Conservation (phyloP, 2,797 vertebrate genomes). For the Botia almorhae region DNA sequence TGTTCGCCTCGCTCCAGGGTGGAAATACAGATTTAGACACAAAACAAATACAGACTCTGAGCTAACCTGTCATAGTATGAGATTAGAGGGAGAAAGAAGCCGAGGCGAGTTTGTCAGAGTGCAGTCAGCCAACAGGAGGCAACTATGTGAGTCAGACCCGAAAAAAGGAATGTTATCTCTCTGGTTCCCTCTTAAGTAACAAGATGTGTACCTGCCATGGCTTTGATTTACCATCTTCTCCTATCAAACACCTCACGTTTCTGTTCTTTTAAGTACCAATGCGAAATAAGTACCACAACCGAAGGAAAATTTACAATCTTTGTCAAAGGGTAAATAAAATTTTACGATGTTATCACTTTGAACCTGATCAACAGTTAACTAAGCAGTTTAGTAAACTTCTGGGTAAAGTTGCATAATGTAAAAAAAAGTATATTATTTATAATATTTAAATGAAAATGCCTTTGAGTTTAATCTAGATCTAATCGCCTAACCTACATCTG, state of each 20-base stretch:
- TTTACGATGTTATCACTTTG: background rate
- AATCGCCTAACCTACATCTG: background rate
- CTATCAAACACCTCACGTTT: constrained; percentile 53
- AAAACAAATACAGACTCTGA: constrained; percentile 76
- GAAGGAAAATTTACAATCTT: background rate
- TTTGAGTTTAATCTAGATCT: background rate
- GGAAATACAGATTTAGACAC: constrained; percentile 71
- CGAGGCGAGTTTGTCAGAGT: constrained; percentile 74
- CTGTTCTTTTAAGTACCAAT: constrained; percentile 48
- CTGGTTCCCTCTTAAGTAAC: constrained; percentile 61
- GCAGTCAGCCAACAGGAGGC: constrained; percentile 68
- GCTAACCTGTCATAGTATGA: constrained; percentile 75
- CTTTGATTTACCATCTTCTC: constrained; percentile 65
- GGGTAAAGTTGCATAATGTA: background rate
- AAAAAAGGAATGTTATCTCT: constrained; percentile 56
- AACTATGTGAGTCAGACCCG: constrained; percentile 69
- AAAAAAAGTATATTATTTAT: too few relatives aligned
- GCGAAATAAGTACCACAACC: background rate
- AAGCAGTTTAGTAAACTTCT: background rate
- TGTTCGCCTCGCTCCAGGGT: constrained; percentile 57
- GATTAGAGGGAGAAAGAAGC: constrained; percentile 75
- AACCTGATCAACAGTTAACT: constrained; percentile 5
- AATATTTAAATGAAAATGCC: background rate
- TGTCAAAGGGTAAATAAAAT: background rate
- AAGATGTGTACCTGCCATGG: constrained; percentile 65